Percentiles rank a stretch among this genome's conserved stretches.
Evolutionary conservation across 2,113 vertebrate genomes (phyloP).

Genomic region (Leucoraja erinaceus): DNA sequence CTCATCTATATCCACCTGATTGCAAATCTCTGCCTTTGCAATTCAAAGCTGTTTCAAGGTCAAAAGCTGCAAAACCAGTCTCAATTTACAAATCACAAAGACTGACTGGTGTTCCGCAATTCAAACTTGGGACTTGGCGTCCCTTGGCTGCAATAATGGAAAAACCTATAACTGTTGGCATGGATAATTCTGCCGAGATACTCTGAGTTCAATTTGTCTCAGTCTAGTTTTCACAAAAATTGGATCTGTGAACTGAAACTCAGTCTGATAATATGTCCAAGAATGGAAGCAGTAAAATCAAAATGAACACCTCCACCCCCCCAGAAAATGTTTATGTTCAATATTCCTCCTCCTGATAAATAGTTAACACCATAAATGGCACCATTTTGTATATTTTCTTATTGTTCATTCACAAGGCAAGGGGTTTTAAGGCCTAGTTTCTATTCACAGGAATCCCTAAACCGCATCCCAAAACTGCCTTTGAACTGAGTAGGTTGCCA

Average conservation of each 20-base stretch:
- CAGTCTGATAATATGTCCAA: neutral
- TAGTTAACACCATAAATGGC: neutral
- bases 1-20: neutral
- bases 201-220: constrained; percentile 11
- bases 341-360: neutral
- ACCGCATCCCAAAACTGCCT: no score
- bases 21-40: neutral
- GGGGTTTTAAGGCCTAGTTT: no score
- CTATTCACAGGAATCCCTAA: no score
- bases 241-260: neutral
- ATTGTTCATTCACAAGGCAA: no score
- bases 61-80: neutral
- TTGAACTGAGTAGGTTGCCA: no score
- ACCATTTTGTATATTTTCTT: neutral
- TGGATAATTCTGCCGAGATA: neutral
- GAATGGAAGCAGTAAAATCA: neutral
- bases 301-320: neutral
- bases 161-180: neutral
- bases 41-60: neutral
- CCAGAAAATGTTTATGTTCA: neutral
- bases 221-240: neutral
- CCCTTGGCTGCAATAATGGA: neutral
- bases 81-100: neutral
- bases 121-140: neutral
- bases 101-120: neutral